A percentile compares a stretch with the other conserved stretches of the same genome.
Evolutionary conservation across 2,113 vertebrate species (phyloP).

Genomic region (Collichthys lucidus): DNA sequence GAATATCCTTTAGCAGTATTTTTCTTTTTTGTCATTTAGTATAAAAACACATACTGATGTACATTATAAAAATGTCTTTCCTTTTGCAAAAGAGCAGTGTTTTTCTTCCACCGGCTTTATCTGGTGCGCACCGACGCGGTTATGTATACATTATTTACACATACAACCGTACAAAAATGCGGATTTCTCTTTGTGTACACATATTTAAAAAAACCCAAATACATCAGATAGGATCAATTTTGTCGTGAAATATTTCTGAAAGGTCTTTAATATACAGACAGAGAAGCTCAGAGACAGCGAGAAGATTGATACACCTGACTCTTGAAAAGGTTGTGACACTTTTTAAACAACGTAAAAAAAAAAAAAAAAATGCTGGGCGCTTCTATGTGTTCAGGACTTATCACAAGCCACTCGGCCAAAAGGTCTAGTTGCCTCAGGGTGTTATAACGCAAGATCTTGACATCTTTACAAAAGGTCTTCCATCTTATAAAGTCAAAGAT

Average conservation of each 20-base stretch:
- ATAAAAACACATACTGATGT: constrained; percentile 66
- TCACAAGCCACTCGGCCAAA: background rate
- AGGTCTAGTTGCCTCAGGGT: background rate
- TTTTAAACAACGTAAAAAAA: background rate
- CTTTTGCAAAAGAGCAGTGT: constrained; percentile 52
- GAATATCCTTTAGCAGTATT: constrained; percentile 37
- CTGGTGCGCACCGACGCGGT: constrained; percentile 2
- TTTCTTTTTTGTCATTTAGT: constrained; percentile 48
- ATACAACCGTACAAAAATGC: constrained; percentile 56
- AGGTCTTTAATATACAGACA: constrained; percentile 56
- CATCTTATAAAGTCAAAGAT: no score
- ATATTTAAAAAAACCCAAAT: constrained; percentile 51
- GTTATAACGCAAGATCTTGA: background rate
- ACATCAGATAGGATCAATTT: constrained; percentile 38
- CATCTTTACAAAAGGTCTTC: background rate
- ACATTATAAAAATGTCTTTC: constrained; percentile 56
- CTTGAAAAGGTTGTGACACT: constrained; percentile 22
- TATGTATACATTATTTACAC: constrained; percentile 70
- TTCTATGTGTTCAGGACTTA: background rate
- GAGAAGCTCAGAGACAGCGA: constrained; percentile 40
- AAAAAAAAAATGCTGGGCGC: background rate
- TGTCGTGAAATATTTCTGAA: constrained; percentile 47
- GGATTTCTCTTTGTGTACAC: constrained; percentile 41
- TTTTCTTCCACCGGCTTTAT: constrained; percentile 3
- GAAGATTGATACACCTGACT: constrained; percentile 23